Evolutionary conservation across 2,888 invertebrate species (phyloP).

Genomic region (Ophraella communa): DNA sequence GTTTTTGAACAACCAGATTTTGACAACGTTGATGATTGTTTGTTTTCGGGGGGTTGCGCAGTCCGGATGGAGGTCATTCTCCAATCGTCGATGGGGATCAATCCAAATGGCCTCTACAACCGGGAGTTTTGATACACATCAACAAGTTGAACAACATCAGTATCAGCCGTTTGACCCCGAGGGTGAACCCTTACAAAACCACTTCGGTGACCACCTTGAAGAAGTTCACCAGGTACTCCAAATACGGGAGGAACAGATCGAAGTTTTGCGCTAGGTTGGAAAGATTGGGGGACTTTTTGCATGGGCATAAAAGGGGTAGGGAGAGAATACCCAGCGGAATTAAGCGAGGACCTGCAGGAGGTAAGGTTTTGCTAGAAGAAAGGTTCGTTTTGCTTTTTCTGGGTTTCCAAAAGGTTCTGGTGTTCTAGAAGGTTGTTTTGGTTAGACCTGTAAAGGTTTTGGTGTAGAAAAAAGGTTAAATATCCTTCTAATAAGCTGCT

Average conservation of each 20-base stretch:
- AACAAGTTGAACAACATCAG: constrained; percentile 78
- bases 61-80: constrained; percentile 63
- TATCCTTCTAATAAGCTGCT: too few species aligned
- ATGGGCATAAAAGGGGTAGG: constrained; percentile 50
- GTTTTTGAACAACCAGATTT: too few species aligned
- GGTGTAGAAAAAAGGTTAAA: too few species aligned
- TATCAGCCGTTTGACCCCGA: constrained; percentile 51
- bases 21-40: too few species aligned
- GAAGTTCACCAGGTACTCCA: constrained; percentile 48
- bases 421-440: too few species aligned
- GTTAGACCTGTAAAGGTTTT: too few species aligned
- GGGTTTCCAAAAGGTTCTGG: too few species aligned
- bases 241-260: constrained; percentile 52
- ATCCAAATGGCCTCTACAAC: constrained; percentile 85
- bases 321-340: constrained; percentile 60
- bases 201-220: constrained; percentile 43
- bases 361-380: constrained; percentile 50
- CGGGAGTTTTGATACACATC: constrained; percentile 87
- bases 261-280: constrained; percentile 56
- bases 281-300: constrained; percentile 53
- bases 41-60: constrained; percentile 37
- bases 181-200: constrained; percentile 48
- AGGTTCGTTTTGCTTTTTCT: too few species aligned
- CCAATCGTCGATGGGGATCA: constrained; percentile 51
- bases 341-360: constrained; percentile 60